Percentiles rank a stretch among this genome's conserved stretches.
phyloP scores from a whole-genome alignment of 2,113 vertebrate species.

The Lucifuga dentata region DNA sequence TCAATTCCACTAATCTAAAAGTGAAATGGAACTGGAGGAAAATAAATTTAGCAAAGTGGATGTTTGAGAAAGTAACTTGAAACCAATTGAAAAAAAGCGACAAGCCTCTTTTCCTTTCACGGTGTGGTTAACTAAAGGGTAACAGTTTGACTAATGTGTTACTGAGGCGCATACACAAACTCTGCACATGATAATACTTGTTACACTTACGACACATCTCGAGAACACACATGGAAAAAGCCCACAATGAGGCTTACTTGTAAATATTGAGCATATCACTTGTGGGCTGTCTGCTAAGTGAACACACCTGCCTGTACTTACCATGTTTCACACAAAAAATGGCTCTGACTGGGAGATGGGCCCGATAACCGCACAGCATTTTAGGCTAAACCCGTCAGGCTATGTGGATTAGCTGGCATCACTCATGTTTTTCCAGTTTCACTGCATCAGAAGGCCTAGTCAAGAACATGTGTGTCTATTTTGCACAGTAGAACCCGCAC shows the following conservation, averaged over 20 bases:
- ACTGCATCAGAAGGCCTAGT: constrained; percentile 42
- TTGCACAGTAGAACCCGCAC: constrained; percentile 4
- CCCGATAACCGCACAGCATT: constrained; percentile 40
- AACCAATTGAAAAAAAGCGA: too few species aligned
- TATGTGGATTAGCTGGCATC: constrained; percentile 62
- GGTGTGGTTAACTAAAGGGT: too few species aligned
- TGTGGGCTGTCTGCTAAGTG: constrained; percentile 48
- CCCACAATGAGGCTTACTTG: constrained; percentile 11
- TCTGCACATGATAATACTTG: not conserved
- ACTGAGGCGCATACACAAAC: constrained; percentile 27
- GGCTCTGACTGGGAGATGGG: constrained; percentile 28
- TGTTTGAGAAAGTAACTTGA: too few species aligned
- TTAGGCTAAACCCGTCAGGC: constrained; percentile 71
- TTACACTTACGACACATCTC: constrained; percentile 1
- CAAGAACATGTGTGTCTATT: constrained; percentile 21
- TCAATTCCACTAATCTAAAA: not conserved
- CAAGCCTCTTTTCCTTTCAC: too few species aligned
- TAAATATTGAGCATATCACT: constrained; percentile 40
- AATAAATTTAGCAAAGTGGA: too few species aligned
- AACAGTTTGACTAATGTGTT: too few species aligned
- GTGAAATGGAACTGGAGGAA: not conserved
- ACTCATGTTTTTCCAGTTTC: constrained; percentile 77
- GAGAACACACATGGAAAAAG: constrained; percentile 11
- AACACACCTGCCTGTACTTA: constrained; percentile 53
- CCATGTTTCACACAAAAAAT: constrained; percentile 50